Evolutionary conservation across 2,113 vertebrate genomes (phyloP), one percentile per base, ranked within the genome.

Genomic region (Enhydra lutris): DNA sequence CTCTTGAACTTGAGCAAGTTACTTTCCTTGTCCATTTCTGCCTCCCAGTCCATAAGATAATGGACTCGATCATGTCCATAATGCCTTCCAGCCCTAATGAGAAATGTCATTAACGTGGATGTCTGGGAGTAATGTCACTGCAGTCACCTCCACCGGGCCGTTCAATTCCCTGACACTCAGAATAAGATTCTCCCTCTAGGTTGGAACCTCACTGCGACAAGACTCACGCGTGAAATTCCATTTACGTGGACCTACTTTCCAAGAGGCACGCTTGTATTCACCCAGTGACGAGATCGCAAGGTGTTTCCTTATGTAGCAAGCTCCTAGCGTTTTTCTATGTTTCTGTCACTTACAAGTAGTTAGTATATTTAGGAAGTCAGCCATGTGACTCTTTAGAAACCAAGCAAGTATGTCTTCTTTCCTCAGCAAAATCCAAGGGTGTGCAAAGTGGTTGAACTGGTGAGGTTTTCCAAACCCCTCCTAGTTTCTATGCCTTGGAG

Each of bases 201-300:
- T 3, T 12, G 45, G 69, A 34, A 17, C 21, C 55, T 90, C 50
- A 12, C 42, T n/a, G 0, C 1, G 15, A 17, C 14, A 26, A 31
- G 9, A n/a, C 24, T 57, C 31, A 18, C 34, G 6, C 7, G 20
- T 0, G 7, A 20, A 86, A 59, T 69, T 59, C 31, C 31, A 20
- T 14, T 50, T 81, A 7, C 20, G 36, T 8, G 29, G 10, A 10
- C 12, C 29, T 21, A 21, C 5, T 55, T 10, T 87, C 57, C 4
- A 39, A 63, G 36, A 67, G 26, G 21, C 17, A 11, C 3, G 42
- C 34, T 74, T 61, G 84, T 17, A 7, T 65, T 47, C 34, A 67
- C 7, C 31, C 10, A 4, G 1, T 1, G n/a, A 59, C 5, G 74
- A n/a, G 8, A 31, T 12, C 17, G 20, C 5, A 10, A n/a, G 6